Conservation (phyloP, 2,888 invertebrate species). For the Campaea margaritaria region DNA sequence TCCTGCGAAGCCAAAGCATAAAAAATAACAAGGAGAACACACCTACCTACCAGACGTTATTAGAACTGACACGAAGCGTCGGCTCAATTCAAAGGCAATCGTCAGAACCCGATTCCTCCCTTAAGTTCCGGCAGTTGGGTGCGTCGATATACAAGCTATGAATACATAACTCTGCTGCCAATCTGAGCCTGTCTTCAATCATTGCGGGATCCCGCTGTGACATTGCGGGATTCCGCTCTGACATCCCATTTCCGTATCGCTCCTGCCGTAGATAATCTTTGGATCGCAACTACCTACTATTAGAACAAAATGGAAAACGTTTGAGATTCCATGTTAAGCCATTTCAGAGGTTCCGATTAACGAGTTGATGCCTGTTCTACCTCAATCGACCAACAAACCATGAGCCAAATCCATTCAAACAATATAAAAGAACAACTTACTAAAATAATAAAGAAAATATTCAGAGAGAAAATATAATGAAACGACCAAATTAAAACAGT, state of each 20-base stretch:
- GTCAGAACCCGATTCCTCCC: constrained; percentile 10
- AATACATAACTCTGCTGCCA: constrained; percentile 46
- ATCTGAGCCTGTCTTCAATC: constrained; percentile 64
- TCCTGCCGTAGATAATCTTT: constrained; percentile 20
- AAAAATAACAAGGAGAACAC: too few relatives aligned
- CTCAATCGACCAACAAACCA: background rate
- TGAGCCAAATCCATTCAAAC: background rate
- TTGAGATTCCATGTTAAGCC: too few relatives aligned
- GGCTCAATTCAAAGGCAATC: constrained; percentile 13
- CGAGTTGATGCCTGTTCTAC: too few relatives aligned
- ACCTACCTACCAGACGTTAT: constrained; percentile 1
- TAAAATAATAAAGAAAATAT: constrained; percentile 19
- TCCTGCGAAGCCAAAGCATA: too few relatives aligned
- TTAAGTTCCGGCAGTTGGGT: constrained; percentile 16
- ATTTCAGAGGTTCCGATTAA: too few relatives aligned
- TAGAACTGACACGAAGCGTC: constrained; percentile 5
- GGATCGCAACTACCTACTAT: background rate
- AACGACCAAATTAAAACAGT: constrained; percentile 27
- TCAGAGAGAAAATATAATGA: constrained; percentile 23
- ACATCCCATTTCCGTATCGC: constrained; percentile 61
- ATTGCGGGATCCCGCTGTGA: constrained; percentile 60
- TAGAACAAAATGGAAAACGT: background rate
- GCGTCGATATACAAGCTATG: constrained; percentile 37
- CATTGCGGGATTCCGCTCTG: constrained; percentile 60
- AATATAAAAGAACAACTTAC: constrained; percentile 10